A percentile compares a stretch with the other conserved stretches of the same genome.
These are phyloP conservation scores for Ariopsis seemanni DNA, from an alignment of 2,113 vertebrate species.

Conservation along the genomic window DNA sequence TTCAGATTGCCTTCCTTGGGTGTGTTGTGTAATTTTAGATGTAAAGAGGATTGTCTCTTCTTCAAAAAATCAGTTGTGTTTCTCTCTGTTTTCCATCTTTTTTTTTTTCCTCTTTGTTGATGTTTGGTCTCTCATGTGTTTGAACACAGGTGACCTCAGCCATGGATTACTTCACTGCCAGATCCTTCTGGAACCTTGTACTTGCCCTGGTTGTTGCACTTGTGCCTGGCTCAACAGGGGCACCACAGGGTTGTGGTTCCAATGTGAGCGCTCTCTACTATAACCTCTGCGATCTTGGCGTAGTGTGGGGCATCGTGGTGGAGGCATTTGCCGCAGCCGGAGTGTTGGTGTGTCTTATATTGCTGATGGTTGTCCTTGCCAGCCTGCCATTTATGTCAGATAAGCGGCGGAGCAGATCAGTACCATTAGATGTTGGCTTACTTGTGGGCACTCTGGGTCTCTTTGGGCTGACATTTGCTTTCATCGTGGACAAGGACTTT, in stretches of 20 bases:
- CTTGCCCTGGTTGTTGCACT: constrained; percentile 44
- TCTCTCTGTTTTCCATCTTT: not conserved
- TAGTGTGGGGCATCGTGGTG: constrained; percentile 86
- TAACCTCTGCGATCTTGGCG: constrained; percentile 83
- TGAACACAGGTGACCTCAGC: constrained; percentile 24
- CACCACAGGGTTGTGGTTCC: constrained; percentile 76
- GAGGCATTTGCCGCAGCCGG: constrained; percentile 83
- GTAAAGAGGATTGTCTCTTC: not conserved
- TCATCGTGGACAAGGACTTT: constrained; percentile 83
- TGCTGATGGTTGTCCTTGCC: constrained; percentile 84
- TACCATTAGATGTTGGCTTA: constrained; percentile 80
- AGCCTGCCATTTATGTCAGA: constrained; percentile 83
- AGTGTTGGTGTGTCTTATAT: constrained; percentile 75
- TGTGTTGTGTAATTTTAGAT: constrained; percentile 12
- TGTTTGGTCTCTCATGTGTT: constrained; percentile 2
- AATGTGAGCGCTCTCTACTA: constrained; percentile 82
- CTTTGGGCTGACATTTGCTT: constrained; percentile 88
- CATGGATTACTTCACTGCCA: constrained; percentile 14
- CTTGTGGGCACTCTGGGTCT: constrained; percentile 83
- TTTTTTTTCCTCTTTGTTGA: not conserved
- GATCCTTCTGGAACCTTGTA: constrained; percentile 14
- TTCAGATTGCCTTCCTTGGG: not conserved
- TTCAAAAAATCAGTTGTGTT: not conserved
- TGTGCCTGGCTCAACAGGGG: constrained; percentile 28
- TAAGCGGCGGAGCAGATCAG: constrained; percentile 71